These are phyloP conservation scores for Laothoe populi DNA, from an alignment of 2,888 invertebrate genomes.

Conservation along the genomic window DNA sequence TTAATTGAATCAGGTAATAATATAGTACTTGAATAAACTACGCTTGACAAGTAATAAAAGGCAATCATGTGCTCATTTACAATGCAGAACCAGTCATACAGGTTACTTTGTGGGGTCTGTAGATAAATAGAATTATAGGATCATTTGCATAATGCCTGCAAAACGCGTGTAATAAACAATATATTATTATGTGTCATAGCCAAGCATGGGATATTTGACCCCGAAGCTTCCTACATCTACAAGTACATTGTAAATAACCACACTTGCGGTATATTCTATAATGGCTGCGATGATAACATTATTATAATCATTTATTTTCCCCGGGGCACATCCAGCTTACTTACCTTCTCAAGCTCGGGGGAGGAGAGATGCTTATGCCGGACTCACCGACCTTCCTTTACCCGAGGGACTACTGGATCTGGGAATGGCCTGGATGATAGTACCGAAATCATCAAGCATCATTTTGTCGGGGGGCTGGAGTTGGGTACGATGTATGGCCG, in stretches of 20 bases:
- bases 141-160: slow-evolving; percentile 6
- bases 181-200: slow-evolving; percentile 41
- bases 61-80: slow-evolving; percentile 4
- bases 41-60: slow-evolving; percentile 1
- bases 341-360: too few relatives aligned
- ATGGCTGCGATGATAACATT: slow-evolving; percentile 46
- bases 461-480: too few relatives aligned
- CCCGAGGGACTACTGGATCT: too few relatives aligned
- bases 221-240: slow-evolving; percentile 50
- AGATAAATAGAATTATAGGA: slow-evolving; percentile 24
- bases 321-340: too few relatives aligned
- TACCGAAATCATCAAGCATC: too few relatives aligned
- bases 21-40: too few relatives aligned
- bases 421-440: too few relatives aligned
- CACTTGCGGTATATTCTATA: slow-evolving; percentile 63
- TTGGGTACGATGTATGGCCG: too few relatives aligned
- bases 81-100: not conserved
- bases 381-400: too few relatives aligned
- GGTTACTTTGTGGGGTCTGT: not conserved
- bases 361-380: too few relatives aligned
- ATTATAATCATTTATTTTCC: too few relatives aligned
- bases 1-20: slow-evolving; percentile 12
- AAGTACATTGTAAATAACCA: slow-evolving; percentile 50
- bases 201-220: slow-evolving; percentile 48
- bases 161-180: slow-evolving; percentile 29